Percentiles rank a stretch among this genome's conserved stretches.
phyloP scores from a whole-genome alignment of 2,113 vertebrate species.

The Gavialis gangeticus region DNA sequence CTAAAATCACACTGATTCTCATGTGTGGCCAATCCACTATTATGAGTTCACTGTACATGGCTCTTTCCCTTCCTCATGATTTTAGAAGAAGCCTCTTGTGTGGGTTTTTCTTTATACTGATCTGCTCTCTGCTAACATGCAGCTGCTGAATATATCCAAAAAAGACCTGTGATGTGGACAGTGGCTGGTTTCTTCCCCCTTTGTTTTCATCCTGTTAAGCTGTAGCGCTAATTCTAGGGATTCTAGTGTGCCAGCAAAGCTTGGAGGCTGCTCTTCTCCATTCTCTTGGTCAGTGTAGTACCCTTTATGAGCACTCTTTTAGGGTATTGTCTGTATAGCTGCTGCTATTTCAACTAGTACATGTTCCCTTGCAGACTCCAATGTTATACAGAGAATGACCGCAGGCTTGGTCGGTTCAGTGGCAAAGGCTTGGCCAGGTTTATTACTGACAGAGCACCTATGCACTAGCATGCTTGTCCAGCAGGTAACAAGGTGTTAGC shows the following conservation, averaged over 20 bases:
- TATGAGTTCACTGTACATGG: not conserved
- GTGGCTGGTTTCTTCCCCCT: not conserved
- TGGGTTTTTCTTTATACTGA: not conserved
- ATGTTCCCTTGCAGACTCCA: too few species aligned
- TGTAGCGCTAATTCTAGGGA: not conserved
- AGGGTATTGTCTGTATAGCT: too few species aligned
- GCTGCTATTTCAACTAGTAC: too few species aligned
- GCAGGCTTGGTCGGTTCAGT: too few species aligned
- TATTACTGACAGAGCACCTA: too few species aligned
- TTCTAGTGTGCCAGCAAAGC: not conserved
- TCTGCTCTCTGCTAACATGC: not conserved
- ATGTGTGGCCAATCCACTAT: not conserved
- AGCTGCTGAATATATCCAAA: not conserved
- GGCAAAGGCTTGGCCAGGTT: too few species aligned
- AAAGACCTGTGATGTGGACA: not conserved
- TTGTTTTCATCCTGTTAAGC: not conserved
- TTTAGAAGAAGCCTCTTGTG: not conserved
- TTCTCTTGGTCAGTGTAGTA: too few species aligned
- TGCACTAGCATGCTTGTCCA: too few species aligned
- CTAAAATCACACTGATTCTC: not conserved
- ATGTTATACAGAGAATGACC: too few species aligned
- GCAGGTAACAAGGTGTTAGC: too few species aligned
- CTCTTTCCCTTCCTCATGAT: not conserved
- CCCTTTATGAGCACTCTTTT: too few species aligned
- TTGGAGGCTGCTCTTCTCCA: not conserved